These are phyloP conservation scores for Ptychobarbus kaznakovi DNA, from an alignment of 2,797 vertebrate genomes.

Conservation along the genomic window DNA sequence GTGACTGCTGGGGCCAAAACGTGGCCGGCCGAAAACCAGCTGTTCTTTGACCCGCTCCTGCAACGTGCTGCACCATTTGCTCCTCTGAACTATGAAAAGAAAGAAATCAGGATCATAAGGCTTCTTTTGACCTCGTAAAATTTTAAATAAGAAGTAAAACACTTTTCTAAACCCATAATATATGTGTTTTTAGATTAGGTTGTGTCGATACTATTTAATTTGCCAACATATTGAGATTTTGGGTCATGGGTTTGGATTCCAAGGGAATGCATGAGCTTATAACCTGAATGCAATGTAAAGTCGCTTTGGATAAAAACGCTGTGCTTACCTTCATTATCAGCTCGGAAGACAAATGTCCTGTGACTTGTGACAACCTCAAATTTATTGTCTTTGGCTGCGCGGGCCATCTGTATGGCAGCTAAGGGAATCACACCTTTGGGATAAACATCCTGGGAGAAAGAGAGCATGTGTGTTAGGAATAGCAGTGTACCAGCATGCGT, in stretches of 20 bases:
- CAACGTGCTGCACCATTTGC: slow-evolving; percentile 86
- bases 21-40: slow-evolving; percentile 80
- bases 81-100: slow-evolving; percentile 80
- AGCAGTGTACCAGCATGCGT: slow-evolving; percentile 6
- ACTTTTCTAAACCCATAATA: background rate
- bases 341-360: slow-evolving; percentile 91
- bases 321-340: slow-evolving; percentile 89
- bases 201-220: background rate
- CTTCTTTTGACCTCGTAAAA: background rate
- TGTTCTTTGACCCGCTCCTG: slow-evolving; percentile 90
- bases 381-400: slow-evolving; percentile 92
- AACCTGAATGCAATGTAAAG: background rate
- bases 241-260: background rate
- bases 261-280: background rate
- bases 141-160: background rate
- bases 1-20: slow-evolving; percentile 76
- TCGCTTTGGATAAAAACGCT: background rate
- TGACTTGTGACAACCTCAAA: slow-evolving; percentile 95
- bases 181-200: background rate
- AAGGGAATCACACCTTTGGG: slow-evolving; percentile 94
- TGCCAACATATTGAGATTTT: background rate
- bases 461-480: slow-evolving; percentile 49
- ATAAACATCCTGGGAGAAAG: slow-evolving; percentile 85
- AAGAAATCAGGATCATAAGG: slow-evolving; percentile 4
- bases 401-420: slow-evolving; percentile 90